Percentiles rank a stretch among this genome's conserved stretches.
These are phyloP conservation scores for Drosophila eugracilis DNA, from an alignment of 1,140 invertebrate species.

Conservation along the genomic window DNA sequence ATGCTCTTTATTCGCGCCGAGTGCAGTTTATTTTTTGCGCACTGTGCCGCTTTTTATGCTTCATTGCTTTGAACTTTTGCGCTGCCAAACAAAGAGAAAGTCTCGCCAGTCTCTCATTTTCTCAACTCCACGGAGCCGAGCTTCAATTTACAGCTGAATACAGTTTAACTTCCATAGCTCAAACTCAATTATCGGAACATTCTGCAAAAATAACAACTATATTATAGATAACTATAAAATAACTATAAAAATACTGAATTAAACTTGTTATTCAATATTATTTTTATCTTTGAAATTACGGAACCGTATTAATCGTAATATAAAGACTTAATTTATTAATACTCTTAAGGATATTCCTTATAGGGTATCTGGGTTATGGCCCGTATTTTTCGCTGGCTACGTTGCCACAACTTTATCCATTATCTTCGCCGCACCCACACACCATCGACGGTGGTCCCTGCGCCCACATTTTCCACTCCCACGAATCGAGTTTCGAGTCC, in stretches of 20 bases:
- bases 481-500: conserved; percentile 25
- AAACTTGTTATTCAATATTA: no score
- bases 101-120: conserved; percentile 41
- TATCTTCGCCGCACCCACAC: conserved; percentile 34
- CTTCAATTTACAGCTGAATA: not conserved
- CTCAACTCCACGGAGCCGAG: conserved; percentile 35
- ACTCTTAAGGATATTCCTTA: not conserved
- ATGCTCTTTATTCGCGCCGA: conserved; percentile 20
- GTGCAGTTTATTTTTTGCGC: conserved; percentile 31
- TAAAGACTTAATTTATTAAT: not conserved
- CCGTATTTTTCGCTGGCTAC: conserved; percentile 9
- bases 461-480: conserved; percentile 38
- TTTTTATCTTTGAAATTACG: no score
- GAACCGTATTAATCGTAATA: no score
- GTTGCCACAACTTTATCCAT: conserved; percentile 15
- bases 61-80: conserved; percentile 81
- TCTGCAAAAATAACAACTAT: not conserved
- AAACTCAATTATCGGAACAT: not conserved
- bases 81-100: conserved; percentile 79
- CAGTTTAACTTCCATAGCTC: not conserved
- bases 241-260: no score
- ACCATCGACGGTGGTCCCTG: conserved; percentile 20
- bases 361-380: not conserved
- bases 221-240: no score
- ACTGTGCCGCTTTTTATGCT: conserved; percentile 64